A percentile compares a stretch with the other conserved stretches of the same genome.
Evolutionary conservation across 2,888 invertebrate genomes (phyloP).

Genomic region (Tipula unca): DNA sequence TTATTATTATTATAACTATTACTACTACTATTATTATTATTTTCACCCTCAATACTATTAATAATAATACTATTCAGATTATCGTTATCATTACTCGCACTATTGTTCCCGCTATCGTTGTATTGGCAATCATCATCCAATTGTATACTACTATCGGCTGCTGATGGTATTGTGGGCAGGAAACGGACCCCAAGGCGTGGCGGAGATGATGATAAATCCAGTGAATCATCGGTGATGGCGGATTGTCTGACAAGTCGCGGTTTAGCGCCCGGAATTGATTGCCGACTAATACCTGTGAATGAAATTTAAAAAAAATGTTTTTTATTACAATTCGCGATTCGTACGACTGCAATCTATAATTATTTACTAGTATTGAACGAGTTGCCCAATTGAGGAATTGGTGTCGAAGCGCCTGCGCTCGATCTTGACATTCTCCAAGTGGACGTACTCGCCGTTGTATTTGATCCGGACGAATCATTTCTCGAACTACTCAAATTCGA

Average conservation of each 20-base stretch:
- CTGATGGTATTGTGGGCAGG: conserved; percentile 64
- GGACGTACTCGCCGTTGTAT: conserved; percentile 82
- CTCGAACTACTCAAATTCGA: conserved; percentile 83
- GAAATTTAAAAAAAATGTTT: too few relatives aligned
- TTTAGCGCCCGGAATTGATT: conserved; percentile 43
- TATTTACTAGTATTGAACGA: conserved; percentile 22
- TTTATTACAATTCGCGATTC: too few relatives aligned
- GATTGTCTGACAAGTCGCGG: conserved; percentile 72
- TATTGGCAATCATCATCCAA: conserved; percentile 51
- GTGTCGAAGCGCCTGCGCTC: conserved; percentile 53
- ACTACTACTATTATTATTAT: conserved; percentile 27
- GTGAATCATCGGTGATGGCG: conserved; percentile 70
- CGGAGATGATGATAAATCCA: conserved; percentile 39
- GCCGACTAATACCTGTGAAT: conserved; percentile 20
- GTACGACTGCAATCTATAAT: not conserved
- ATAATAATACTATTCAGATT: not conserved
- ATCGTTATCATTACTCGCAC: not conserved
- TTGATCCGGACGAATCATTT: conserved; percentile 86
- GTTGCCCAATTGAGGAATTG: conserved; percentile 40
- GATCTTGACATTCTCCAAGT: conserved; percentile 84
- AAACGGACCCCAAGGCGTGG: conserved; percentile 49
- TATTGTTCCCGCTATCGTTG: not conserved
- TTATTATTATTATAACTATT: conserved; percentile 17
- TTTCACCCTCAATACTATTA: conserved; percentile 38
- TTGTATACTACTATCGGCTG: conserved; percentile 61